Conservation (phyloP, 2,797 vertebrate genomes). For the Pantherophis alleghaniensis region DNA sequence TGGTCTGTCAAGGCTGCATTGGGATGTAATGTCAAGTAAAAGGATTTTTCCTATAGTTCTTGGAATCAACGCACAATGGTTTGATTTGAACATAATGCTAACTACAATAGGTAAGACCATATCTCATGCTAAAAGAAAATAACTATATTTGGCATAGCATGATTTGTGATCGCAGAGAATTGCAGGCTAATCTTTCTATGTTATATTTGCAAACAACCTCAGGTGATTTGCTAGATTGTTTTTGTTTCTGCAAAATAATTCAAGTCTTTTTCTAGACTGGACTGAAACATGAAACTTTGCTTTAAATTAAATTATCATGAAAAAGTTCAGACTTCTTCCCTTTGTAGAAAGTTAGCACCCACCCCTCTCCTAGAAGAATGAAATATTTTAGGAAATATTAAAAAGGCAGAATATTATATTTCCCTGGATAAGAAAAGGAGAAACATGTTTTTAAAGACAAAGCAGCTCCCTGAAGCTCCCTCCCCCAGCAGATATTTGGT, state of each 20-base stretch:
- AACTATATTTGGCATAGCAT: background rate
- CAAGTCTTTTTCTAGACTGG: background rate
- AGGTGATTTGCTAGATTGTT: background rate
- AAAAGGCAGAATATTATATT: too few species aligned
- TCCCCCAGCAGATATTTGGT: too few species aligned
- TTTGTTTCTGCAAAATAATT: background rate
- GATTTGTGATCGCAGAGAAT: background rate
- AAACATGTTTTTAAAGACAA: too few species aligned
- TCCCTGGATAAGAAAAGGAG: too few species aligned
- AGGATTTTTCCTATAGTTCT: background rate
- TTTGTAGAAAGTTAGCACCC: too few species aligned
- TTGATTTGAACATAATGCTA: background rate
- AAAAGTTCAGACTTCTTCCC: background rate
- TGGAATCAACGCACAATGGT: background rate
- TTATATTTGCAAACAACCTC: background rate
- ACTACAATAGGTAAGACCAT: background rate
- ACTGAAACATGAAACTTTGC: background rate
- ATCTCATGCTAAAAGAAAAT: background rate
- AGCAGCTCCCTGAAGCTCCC: too few species aligned
- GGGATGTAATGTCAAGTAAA: background rate
- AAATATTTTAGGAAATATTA: too few species aligned
- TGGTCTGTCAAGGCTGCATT: background rate
- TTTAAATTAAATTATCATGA: background rate
- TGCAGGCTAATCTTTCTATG: background rate
- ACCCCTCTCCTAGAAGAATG: too few species aligned